Conservation (phyloP, 2,888 invertebrate species). For the Ferdinandea cuprea region DNA sequence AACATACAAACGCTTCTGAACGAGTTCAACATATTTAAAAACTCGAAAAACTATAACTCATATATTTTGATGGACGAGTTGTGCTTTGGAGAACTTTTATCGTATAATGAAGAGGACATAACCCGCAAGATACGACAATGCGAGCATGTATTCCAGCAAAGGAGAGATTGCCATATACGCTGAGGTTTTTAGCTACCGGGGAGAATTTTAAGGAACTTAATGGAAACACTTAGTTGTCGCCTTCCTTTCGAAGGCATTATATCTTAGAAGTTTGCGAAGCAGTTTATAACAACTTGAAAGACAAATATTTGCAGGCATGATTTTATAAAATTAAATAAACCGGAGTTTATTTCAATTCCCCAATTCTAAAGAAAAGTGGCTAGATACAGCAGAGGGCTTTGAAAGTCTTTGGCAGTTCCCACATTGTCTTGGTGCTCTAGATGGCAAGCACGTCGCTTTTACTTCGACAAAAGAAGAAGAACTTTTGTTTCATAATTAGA, state of each 20-base stretch:
- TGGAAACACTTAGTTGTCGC: slow-evolving; percentile 13
- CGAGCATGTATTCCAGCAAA: slow-evolving; percentile 10
- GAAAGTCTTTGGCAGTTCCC: slow-evolving; percentile 8
- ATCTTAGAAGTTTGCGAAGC: slow-evolving; percentile 24
- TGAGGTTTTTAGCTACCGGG: slow-evolving; percentile 22
- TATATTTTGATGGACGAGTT: too few relatives aligned
- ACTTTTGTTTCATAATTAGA: slow-evolving; percentile 4
- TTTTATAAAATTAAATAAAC: too few relatives aligned
- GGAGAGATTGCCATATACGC: slow-evolving; percentile 17
- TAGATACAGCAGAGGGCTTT: background rate
- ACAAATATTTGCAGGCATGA: too few relatives aligned
- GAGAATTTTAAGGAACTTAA: slow-evolving; percentile 19
- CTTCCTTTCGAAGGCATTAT: slow-evolving; percentile 2
- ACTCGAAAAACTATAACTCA: too few relatives aligned
- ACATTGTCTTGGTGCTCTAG: too few relatives aligned
- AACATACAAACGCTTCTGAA: too few relatives aligned
- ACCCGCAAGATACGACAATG: slow-evolving; percentile 15
- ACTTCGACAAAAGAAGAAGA: slow-evolving; percentile 3
- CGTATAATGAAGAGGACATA: too few relatives aligned
- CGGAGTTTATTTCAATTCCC: too few relatives aligned
- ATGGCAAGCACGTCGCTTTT: too few relatives aligned
- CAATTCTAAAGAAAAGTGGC: slow-evolving; percentile 17
- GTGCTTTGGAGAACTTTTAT: too few relatives aligned
- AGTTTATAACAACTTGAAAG: too few relatives aligned
- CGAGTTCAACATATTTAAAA: too few relatives aligned